Conservation (phyloP, 1,140 invertebrate species). For the Metopolophium dirhodum region DNA sequence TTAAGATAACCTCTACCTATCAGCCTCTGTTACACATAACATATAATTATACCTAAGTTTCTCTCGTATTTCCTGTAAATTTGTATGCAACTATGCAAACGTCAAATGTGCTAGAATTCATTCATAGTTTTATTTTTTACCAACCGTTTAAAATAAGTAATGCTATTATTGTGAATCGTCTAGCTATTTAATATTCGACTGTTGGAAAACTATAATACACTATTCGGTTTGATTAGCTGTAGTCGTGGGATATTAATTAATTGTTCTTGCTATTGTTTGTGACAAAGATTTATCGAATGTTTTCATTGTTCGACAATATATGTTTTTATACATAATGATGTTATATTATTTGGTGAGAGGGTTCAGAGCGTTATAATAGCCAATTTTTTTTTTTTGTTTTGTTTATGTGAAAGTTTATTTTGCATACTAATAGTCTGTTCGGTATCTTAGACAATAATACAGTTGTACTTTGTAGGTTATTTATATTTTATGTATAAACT, state of each 20-base stretch:
- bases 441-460: background rate
- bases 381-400: background rate
- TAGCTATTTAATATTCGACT: background rate
- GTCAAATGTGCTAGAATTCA: background rate
- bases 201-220: background rate
- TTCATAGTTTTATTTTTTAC: background rate
- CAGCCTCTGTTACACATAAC: background rate
- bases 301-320: background rate
- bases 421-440: background rate
- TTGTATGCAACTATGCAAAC: background rate
- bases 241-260: background rate
- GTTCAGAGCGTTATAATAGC: background rate
- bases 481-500: background rate
- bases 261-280: background rate
- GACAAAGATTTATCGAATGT: background rate
- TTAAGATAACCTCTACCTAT: background rate
- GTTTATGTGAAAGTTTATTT: conserved; percentile 7
- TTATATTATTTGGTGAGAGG: background rate
- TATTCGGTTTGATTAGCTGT: background rate
- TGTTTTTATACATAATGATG: background rate
- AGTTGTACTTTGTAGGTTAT: background rate
- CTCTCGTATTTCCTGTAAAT: background rate
- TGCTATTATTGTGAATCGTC: background rate
- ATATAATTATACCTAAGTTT: background rate
- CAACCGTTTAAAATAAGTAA: background rate